Percentiles rank a stretch among this genome's conserved stretches.
phyloP scores from a whole-genome alignment of 2,888 invertebrate genomes.

The Acronicta psi region DNA sequence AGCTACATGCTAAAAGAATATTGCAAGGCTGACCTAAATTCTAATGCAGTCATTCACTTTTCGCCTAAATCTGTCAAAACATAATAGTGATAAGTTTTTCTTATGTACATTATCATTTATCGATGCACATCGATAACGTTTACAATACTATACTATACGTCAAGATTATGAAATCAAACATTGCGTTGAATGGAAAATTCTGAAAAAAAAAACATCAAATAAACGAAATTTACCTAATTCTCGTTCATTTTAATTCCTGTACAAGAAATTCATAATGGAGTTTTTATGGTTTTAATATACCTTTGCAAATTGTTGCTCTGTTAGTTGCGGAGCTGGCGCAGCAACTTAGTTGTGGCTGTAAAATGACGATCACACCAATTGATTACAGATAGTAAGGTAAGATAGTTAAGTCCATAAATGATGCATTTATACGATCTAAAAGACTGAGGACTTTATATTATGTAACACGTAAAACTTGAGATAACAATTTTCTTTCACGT shows the following conservation, averaged over 20 bases:
- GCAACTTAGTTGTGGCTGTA: background rate
- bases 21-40: slow-evolving; percentile 35
- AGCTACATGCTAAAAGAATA: slow-evolving; percentile 5
- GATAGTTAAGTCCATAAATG: no score
- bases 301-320: background rate
- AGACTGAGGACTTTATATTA: background rate
- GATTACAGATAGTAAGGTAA: no score
- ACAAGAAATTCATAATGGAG: no score
- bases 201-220: background rate
- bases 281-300: background rate
- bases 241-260: no score
- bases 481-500: background rate
- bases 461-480: background rate
- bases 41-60: slow-evolving; percentile 46
- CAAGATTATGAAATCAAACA: slow-evolving; percentile 23
- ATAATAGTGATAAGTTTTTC: slow-evolving; percentile 27
- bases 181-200: slow-evolving; percentile 11
- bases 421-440: no score
- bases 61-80: slow-evolving; percentile 28
- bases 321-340: background rate
- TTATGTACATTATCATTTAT: slow-evolving; percentile 31
- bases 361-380: background rate
- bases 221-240: no score
- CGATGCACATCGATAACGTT: slow-evolving; percentile 48
- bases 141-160: slow-evolving; percentile 25